Conservation (phyloP, 37 sponge, comb jelly and placozoan genomes). For the Crambe crambe region DNA sequence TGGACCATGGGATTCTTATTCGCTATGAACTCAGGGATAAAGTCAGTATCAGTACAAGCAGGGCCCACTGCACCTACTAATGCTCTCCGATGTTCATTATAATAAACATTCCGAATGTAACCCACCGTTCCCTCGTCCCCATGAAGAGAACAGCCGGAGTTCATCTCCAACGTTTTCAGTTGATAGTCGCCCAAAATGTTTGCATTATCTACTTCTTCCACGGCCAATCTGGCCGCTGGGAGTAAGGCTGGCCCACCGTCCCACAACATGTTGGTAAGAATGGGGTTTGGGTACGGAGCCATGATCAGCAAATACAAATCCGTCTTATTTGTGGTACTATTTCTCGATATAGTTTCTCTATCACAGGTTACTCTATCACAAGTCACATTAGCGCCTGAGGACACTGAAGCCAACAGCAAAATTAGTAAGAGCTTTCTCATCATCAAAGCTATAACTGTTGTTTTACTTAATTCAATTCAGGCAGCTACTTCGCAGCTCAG, state of each 20-base stretch:
- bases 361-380: no score
- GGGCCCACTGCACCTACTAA: constrained; percentile 1
- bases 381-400: no score
- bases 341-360: no score
- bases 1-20: not conserved
- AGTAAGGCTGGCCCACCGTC: not conserved
- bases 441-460: no score
- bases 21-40: not conserved
- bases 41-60: not conserved
- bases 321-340: no score
- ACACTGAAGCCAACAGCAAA: no score
- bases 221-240: constrained; percentile 3
- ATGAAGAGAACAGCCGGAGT: not conserved
- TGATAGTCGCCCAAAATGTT: not conserved
- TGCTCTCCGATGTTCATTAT: not conserved
- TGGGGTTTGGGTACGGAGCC: not conserved
- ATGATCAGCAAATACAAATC: not conserved
- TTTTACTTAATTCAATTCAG: no score
- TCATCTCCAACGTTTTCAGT: not conserved
- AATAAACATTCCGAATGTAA: not conserved
- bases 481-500: no score
- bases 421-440: no score
- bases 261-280: not conserved
- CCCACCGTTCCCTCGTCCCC: not conserved
- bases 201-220: not conserved